Conservation (phyloP, 2,888 invertebrate genomes). For the Therioaphis trifolii region DNA sequence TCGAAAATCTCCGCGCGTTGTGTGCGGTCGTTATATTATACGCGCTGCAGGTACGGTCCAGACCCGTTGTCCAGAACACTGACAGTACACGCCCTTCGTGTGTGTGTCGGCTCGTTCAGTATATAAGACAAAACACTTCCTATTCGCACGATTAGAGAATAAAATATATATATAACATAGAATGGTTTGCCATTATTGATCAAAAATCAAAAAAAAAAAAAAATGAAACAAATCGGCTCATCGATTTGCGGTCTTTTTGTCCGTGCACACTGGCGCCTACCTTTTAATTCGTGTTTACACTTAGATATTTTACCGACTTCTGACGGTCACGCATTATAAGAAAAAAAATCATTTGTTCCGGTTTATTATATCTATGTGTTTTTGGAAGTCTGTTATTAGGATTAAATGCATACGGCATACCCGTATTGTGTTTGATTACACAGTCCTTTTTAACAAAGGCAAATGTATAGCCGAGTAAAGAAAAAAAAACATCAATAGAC, state of each 20-base stretch:
- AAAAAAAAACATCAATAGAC: constrained; percentile 19
- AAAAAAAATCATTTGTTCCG: constrained; percentile 58
- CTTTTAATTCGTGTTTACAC: constrained; percentile 60
- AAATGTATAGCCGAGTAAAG: not conserved
- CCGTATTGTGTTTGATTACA: constrained; percentile 52
- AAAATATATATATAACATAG: not conserved
- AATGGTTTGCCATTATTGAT: not conserved
- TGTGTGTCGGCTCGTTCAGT: constrained; percentile 3
- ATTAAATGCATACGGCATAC: constrained; percentile 22
- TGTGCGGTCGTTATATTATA: constrained; percentile 39
- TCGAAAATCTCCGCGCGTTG: constrained; percentile 1
- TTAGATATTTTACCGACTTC: constrained; percentile 23
- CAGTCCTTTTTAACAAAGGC: constrained; percentile 51
- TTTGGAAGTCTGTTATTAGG: constrained; percentile 39
- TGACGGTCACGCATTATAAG: not conserved
- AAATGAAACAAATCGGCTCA: constrained; percentile 38
- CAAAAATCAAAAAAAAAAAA: not conserved
- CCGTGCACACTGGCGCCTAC: constrained; percentile 54
- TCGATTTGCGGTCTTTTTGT: constrained; percentile 52
- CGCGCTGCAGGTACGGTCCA: not conserved
- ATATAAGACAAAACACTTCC: constrained; percentile 47
- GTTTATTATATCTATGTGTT: constrained; percentile 39
- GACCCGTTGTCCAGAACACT: constrained; percentile 22
- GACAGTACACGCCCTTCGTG: constrained; percentile 32
- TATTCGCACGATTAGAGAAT: constrained; percentile 45